Evolutionary conservation across 2,113 vertebrate species (phyloP).

Genomic region (Pogona vitticeps): DNA sequence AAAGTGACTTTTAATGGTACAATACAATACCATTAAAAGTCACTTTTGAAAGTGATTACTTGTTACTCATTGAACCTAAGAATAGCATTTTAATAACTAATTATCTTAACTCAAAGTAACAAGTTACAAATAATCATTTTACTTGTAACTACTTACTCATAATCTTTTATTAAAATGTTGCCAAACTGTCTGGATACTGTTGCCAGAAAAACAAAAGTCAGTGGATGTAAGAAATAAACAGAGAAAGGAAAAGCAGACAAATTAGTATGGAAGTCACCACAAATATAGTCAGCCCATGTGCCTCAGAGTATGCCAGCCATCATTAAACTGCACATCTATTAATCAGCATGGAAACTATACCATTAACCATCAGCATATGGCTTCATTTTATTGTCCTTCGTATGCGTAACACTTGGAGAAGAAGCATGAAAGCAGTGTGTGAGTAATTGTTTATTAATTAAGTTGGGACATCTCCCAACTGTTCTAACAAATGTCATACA

Average conservation of each 20-base stretch:
- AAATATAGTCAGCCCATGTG: not conserved
- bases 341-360: not conserved
- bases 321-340: not conserved
- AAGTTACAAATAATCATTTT: too few species aligned
- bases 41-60: too few species aligned
- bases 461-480: slow-evolving; percentile 23
- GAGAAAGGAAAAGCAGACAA: not conserved
- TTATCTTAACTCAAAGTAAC: too few species aligned
- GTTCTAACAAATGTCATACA: not conserved
- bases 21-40: too few species aligned
- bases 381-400: not conserved
- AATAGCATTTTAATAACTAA: too few species aligned
- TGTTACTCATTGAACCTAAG: too few species aligned
- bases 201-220: not conserved
- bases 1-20: too few species aligned
- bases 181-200: not conserved
- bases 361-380: slow-evolving; percentile 15
- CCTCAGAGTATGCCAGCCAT: fast-evolving
- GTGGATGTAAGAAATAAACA: not conserved
- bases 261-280: not conserved
- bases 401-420: not conserved
- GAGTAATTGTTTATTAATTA: slow-evolving; percentile 35
- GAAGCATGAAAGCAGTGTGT: not conserved
- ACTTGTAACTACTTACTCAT: too few species aligned
- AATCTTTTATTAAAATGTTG: not conserved